Evolutionary conservation across 2,888 invertebrate genomes (phyloP).

Genomic region (Drosophila paramelanica): DNA sequence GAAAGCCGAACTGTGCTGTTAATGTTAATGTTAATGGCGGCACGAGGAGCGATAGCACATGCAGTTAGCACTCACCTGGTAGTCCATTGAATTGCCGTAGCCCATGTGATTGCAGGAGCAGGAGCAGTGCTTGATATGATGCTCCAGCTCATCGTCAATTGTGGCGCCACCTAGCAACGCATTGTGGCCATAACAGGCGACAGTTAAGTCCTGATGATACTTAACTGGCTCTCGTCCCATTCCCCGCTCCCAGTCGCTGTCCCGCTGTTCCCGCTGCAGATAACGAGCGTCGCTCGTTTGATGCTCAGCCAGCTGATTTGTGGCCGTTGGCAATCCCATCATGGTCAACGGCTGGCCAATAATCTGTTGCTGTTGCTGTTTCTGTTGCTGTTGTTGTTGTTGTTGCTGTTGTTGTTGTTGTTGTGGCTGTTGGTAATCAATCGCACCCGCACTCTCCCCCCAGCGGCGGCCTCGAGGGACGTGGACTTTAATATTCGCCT

Average conservation of each 20-base stretch:
- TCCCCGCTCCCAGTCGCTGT: constrained; percentile 22
- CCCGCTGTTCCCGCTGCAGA: constrained; percentile 28
- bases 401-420: constrained; percentile 30
- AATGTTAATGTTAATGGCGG: constrained; percentile 4
- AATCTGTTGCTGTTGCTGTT: constrained; percentile 56
- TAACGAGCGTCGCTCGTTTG: constrained; percentile 58
- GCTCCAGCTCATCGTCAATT: constrained; percentile 92
- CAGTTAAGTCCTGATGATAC: constrained; percentile 53
- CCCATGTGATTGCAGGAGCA: constrained; percentile 97
- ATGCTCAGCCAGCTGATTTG: constrained; percentile 64
- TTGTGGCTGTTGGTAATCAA: constrained; percentile 33
- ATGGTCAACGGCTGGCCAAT: constrained; percentile 51
- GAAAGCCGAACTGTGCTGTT: constrained; percentile 4
- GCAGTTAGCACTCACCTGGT: constrained; percentile 87
- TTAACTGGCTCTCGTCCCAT: constrained; percentile 46
- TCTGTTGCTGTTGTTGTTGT: constrained; percentile 32
- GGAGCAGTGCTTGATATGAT: constrained; percentile 95
- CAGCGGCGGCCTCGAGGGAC: constrained; percentile 66
- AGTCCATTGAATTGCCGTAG: constrained; percentile 96
- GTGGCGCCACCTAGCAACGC: constrained; percentile 38
- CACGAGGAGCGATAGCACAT: background rate
- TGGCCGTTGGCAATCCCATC: constrained; percentile 50
- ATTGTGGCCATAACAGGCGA: constrained; percentile 56
- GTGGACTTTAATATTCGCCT: constrained; percentile 72
- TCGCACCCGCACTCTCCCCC: constrained; percentile 12